Conservation (phyloP, 1,140 invertebrate species). For the Drosophila burlai region DNA sequence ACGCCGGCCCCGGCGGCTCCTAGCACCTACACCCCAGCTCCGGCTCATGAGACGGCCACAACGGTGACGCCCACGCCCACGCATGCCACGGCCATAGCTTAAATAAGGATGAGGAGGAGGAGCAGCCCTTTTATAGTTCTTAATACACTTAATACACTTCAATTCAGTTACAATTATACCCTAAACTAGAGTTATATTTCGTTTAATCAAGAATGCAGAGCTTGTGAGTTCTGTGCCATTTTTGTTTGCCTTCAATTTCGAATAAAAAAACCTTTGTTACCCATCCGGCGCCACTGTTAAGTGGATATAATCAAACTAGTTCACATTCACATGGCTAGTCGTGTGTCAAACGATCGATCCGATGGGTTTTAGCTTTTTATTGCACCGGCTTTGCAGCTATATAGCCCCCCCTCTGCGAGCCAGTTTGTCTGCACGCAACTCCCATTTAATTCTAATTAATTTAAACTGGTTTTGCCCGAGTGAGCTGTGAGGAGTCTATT, state of each 20-base stretch:
- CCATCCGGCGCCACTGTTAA: constrained; percentile 40
- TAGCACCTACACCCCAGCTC: constrained; percentile 29
- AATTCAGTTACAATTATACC: constrained; percentile 11
- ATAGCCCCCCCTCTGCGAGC: constrained; percentile 48
- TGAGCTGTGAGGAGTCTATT: constrained; percentile 6
- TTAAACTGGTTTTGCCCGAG: constrained; percentile 49
- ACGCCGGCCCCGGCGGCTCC: constrained; percentile 54
- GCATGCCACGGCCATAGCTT: constrained; percentile 65
- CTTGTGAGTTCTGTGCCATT: constrained; percentile 42
- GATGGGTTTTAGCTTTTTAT: constrained; percentile 64
- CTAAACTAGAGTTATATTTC: constrained; percentile 7
- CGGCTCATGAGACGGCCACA: constrained; percentile 26
- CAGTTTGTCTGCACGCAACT: constrained; percentile 53
- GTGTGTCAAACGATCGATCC: constrained; percentile 15
- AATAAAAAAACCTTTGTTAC: constrained; percentile 61
- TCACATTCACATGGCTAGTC: constrained; percentile 30
- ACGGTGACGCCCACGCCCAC: constrained; percentile 44
- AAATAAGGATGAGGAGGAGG: constrained; percentile 22
- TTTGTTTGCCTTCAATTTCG: constrained; percentile 57
- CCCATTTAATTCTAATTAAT: constrained; percentile 23
- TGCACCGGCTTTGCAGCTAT: constrained; percentile 18
- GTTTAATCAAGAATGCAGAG: background rate
- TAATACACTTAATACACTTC: background rate
- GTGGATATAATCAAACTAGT: constrained; percentile 26
- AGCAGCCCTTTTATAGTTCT: background rate